These are phyloP conservation scores for Mastigias papua DNA, from an alignment of 30 jellyfish, hydroid and myxozoan genomes.

Conservation along the genomic window DNA sequence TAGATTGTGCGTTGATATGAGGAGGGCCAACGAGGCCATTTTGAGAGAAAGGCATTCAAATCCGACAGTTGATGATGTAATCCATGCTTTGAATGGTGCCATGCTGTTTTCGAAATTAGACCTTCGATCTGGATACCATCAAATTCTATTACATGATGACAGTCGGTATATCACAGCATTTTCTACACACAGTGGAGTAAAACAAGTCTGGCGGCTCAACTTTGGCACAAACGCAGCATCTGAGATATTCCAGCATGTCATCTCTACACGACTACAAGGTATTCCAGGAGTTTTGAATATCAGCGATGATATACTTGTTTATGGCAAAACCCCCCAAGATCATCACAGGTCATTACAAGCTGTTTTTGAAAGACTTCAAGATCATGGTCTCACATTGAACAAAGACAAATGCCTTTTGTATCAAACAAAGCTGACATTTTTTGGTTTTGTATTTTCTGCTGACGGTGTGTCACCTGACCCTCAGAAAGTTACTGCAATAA, in stretches of 20 bases:
- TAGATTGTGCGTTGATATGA: too few relatives aligned
- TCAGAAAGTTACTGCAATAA: background rate
- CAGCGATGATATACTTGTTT: background rate
- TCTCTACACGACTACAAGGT: background rate
- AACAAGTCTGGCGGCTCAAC: too few relatives aligned
- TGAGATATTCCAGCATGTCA: background rate
- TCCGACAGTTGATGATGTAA: too few relatives aligned
- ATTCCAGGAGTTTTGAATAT: background rate
- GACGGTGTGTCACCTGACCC: background rate
- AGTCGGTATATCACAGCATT: too few relatives aligned
- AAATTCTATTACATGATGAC: too few relatives aligned
- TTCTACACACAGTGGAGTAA: too few relatives aligned
- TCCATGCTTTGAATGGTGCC: too few relatives aligned
- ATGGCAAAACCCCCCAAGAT: background rate
- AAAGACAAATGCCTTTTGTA: background rate
- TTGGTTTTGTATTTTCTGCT: background rate
- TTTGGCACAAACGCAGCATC: too few relatives aligned
- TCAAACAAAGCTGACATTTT: background rate
- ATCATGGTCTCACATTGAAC: background rate
- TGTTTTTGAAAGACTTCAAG: background rate
- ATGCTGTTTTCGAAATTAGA: too few relatives aligned
- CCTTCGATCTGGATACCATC: too few relatives aligned
- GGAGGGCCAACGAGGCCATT: too few relatives aligned
- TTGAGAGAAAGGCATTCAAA: too few relatives aligned
- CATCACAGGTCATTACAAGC: background rate